A percentile compares a stretch with the other conserved stretches of the same genome.
Evolutionary conservation across 2,888 invertebrate genomes (phyloP).

Genomic region (Choreutis nemorana): DNA sequence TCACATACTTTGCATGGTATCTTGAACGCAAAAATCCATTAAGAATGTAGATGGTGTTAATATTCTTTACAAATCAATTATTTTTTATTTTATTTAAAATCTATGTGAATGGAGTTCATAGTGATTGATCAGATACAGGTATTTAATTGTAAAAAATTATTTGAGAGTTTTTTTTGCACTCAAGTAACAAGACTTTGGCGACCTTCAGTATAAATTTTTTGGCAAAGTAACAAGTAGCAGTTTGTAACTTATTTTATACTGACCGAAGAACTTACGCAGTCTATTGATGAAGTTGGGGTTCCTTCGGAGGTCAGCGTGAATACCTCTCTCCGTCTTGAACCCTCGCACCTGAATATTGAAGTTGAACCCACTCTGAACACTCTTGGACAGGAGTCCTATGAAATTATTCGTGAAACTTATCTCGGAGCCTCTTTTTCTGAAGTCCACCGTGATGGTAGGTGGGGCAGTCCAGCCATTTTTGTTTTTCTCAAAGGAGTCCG

Average conservation of each 20-base stretch:
- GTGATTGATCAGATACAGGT: too few relatives aligned
- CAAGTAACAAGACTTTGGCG: too few relatives aligned
- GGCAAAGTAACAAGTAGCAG: too few relatives aligned
- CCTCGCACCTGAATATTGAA: slow-evolving; percentile 69
- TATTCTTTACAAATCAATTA: too few relatives aligned
- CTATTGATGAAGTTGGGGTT: slow-evolving; percentile 76
- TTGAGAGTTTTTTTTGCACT: too few relatives aligned
- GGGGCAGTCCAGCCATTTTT: slow-evolving; percentile 39
- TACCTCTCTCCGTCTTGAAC: slow-evolving; percentile 82
- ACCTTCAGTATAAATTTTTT: too few relatives aligned
- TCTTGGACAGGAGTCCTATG: slow-evolving; percentile 25
- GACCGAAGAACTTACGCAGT: slow-evolving; percentile 66
- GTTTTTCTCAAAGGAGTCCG: slow-evolving; percentile 44
- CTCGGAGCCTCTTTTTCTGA: slow-evolving; percentile 19
- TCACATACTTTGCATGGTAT: too few relatives aligned
- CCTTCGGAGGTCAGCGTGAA: slow-evolving; percentile 73
- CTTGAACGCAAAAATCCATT: too few relatives aligned
- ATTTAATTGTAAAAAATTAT: too few relatives aligned
- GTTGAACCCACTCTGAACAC: slow-evolving; percentile 24
- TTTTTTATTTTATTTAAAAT: too few relatives aligned
- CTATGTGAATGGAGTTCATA: too few relatives aligned
- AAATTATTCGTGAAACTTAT: slow-evolving; percentile 36
- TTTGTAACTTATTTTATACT: slow-evolving; percentile 20
- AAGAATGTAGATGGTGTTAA: too few relatives aligned
- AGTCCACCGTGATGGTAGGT: slow-evolving; percentile 26